Evolutionary conservation across 1,140 invertebrate genomes (phyloP).

Genomic region (Ips typographus): DNA sequence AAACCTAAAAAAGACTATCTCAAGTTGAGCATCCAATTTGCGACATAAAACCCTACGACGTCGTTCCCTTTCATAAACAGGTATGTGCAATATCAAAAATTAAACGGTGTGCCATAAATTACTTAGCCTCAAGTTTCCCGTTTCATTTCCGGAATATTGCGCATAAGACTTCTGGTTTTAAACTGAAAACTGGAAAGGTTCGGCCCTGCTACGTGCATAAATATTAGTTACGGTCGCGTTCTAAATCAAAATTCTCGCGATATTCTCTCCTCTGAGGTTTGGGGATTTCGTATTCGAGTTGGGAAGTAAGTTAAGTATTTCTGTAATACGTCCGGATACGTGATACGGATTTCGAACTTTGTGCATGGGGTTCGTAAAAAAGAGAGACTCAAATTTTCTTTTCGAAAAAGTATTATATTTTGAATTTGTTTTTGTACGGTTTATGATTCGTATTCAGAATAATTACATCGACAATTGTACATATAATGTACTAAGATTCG

Average conservation of each 20-base stretch:
- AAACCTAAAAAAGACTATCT: too few relatives aligned
- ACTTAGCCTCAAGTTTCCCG: too few relatives aligned
- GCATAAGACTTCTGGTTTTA: not conserved
- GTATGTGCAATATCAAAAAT: too few relatives aligned
- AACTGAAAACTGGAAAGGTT: not conserved
- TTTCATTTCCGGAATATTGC: too few relatives aligned
- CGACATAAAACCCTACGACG: too few relatives aligned
- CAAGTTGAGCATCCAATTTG: too few relatives aligned
- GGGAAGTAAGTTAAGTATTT: conserved; percentile 15
- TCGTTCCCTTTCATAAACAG: too few relatives aligned
- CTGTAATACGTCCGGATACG: conserved; percentile 9
- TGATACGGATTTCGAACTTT: conserved; percentile 3
- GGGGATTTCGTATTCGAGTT: conserved; percentile 10
- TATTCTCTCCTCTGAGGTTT: conserved; percentile 12
- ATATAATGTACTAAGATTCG: too few relatives aligned
- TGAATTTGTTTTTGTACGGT: not conserved
- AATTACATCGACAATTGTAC: too few relatives aligned
- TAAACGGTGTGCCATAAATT: too few relatives aligned
- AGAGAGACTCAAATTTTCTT: not conserved
- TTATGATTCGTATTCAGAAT: too few relatives aligned
- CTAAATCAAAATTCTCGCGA: conserved; percentile 13
- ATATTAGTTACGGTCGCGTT: conserved; percentile 14
- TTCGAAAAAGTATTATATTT: conserved; percentile 1
- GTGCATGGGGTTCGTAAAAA: too few relatives aligned
- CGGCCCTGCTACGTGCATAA: conserved; percentile 3